Base-by-base conservation (phyloP, 37 sponge, comb jelly and placozoan species). In the Geodia barretti region DNA sequence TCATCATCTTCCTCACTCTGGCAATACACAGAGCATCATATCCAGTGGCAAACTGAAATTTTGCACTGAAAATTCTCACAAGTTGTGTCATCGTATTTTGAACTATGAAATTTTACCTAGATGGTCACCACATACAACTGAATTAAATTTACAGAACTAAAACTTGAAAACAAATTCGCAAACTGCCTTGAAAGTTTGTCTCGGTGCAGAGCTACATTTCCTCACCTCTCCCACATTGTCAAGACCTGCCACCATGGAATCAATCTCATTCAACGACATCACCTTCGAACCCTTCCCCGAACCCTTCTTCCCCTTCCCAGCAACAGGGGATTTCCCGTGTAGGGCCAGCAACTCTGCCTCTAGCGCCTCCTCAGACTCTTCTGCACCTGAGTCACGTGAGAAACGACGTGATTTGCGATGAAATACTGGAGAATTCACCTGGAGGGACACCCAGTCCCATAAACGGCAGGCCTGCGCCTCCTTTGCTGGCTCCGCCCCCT, bases 331-430 rank as follows among this genome's bases (percentile, higher is more conserved):
- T 26, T 82, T 78, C 36, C 86, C 92, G 19, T 83, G 76, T 37
- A 95, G 79, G 1, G 92, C 95, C 41, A 86, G 28, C 60, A 95
- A 69, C 54, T 95, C 95, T 0, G 95, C 92, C 72, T 95, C 95
- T 41, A 95, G 72, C 39, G 87, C 95, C 1, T 39, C 92, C 58
- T 94, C 92, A 64, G 54, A 47, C 54, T 47, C 54, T 14, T 47
- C 11, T 7, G 54, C 54, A 7, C 54, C 54, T 47, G 54, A n/a
- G n/a, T n/a, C n/a, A n/a, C n/a, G n/a, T n/a, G n/a, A n/a, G n/a
- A n/a, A n/a, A n/a, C n/a, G n/a, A n/a, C n/a, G n/a, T n/a, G n/a
- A n/a, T n/a, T n/a, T n/a, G n/a, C n/a, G n/a, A n/a, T n/a, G n/a
- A n/a, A n/a, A n/a, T 47, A 47, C 54, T 47, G 54, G 54, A 47